Base-by-base conservation (phyloP, 1,140 invertebrate species). In the Trichomalopsis sarcophagae region DNA sequence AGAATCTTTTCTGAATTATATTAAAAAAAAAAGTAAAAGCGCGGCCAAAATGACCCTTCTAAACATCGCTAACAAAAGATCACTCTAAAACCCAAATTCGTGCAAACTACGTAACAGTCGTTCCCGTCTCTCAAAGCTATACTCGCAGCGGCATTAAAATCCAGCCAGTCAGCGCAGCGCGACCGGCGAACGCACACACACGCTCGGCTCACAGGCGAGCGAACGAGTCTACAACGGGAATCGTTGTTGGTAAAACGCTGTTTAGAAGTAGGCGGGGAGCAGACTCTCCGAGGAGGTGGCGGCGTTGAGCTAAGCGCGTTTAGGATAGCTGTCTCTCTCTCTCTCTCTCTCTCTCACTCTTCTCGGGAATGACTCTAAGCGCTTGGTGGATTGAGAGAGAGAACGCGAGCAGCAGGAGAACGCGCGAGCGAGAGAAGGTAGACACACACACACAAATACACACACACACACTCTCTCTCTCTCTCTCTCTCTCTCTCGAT, bases 181-280 rank as follows among this genome's bases (percentile, higher is more conserved):
- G 1, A 75, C 71, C 5, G 11, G 33, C 17, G 17, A 6, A 74
- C 47, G 2, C 47, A 50, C 13, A 14, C 47, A 17, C 10, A 50
- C 47, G 47, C 47, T 50, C 47, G 47, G 47, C 47, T 50, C 47
- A 17, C 13, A 62, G 55, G 17, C 55, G 55, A 62, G 55, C 17
- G 73, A 50, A 21, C 44, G 75, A 47, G 44, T n/a, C 44, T 36
- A 17, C 33, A 44, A 33, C n/a, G 33, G 44, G 33, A 89, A 55
- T 89, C 86, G 89, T 91, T 92, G 91, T 92, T 92, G 91, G 91
- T 92, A 92, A 93, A 93, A 88, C 90, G 87, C 87, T 88, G 89
- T 91, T 93, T 93, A 92, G 92, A 91, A 92, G 89, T 86, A 90
- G 76, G 86, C 86, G 92, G 90, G 27, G 27, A 91, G 76, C 91